Evolutionary conservation across 2,797 vertebrate genomes (phyloP), one percentile per base, ranked within the genome.

Genomic region (Microctenopoma steveboyesi): DNA sequence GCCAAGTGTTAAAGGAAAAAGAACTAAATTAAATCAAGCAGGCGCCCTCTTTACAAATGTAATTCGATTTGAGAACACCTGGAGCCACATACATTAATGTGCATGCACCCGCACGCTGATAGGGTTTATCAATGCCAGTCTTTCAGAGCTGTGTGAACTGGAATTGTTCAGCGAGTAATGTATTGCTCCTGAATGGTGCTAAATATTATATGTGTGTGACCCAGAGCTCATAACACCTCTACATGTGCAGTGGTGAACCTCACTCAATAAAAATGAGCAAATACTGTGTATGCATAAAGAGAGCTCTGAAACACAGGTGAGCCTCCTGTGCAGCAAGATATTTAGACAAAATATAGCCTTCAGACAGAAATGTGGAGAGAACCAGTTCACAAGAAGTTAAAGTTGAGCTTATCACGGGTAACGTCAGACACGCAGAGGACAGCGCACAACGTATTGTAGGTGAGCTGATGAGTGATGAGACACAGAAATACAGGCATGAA

Each of bases 161-260:
- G 39, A 60, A 67, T 81, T 71, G 57, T 73, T 74, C 45, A 69
- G 1, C 60, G 37, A 35, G 43, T 37, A 72, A 76, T 57, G 50
- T 65, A 80, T 74, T 59, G 69, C 61, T 72, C 52, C 63, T 72
- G 63, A 85, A 80, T 70, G 60, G 58, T 73, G 18, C 55, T 81
- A 75, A 87, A 88, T 89, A 82, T 86, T 67, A 82, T 22, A 22
- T 22, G 89, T 83, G 69, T 65, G 57, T 70, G 78, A 86, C 78
- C 78, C 50, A 69, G 67, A 76, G 82, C 77, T 72, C 56, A 69
- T 76, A 80, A 80, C 85, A 58, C 42, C 59, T 58, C 13, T 40
- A 68, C 74, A 18, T 40, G 53, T 64, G 55, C 48, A 53, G 48
- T 53, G 51, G 64, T 64, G 65, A 59, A 79, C 72, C 48, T 57